These are phyloP conservation scores for Tineola bisselliella DNA, from an alignment of 2,888 invertebrate species.

Conservation along the genomic window DNA sequence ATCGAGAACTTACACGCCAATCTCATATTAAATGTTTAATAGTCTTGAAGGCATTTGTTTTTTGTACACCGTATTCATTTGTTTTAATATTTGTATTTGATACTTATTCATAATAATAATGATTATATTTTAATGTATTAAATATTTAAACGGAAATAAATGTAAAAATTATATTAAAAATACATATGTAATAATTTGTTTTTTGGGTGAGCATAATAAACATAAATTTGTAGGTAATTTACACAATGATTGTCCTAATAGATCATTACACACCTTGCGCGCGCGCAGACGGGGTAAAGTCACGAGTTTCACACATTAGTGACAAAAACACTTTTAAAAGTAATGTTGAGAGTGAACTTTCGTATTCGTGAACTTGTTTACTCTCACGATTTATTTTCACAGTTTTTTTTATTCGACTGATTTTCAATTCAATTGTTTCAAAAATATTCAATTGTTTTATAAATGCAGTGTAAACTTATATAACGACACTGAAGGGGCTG, in stretches of 20 bases:
- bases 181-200: neutral
- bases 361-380: no score
- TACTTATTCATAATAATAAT: no score
- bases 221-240: neutral
- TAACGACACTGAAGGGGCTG: no score
- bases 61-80: neutral
- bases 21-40: neutral
- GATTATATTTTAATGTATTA: no score
- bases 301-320: constrained; percentile 12
- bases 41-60: neutral
- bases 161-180: neutral
- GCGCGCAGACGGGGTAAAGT: neutral
- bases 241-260: neutral
- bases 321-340: constrained; percentile 7
- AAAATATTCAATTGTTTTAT: constrained; percentile 3
- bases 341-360: neutral
- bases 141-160: no score
- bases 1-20: neutral
- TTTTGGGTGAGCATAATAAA: neutral
- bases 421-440: neutral
- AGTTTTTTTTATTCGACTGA: neutral
- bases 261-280: constrained; percentile 8
- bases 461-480: no score
- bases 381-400: neutral
- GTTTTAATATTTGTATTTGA: no score